Conservation (phyloP, 2,113 vertebrate species). For the Heterocephalus glaber region DNA sequence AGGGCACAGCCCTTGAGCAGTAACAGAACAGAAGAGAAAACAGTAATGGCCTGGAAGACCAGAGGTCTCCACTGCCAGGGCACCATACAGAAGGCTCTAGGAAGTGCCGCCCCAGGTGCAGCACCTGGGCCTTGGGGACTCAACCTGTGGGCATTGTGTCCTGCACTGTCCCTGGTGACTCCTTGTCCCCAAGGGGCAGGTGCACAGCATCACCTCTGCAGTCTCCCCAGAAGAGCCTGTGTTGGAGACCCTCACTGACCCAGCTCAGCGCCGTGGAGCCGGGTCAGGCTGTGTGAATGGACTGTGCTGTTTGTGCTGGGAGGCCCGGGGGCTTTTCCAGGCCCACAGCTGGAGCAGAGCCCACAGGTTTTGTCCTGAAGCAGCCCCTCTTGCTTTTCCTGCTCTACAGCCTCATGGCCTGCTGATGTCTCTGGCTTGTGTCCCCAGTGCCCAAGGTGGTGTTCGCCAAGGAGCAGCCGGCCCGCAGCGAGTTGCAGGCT, state of each 20-base stretch:
- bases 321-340: not conserved
- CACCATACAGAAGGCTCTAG: not conserved
- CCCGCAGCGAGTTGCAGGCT: conserved; percentile 81
- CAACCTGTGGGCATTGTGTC: not conserved
- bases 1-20: not conserved
- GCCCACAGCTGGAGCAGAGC: too few species aligned
- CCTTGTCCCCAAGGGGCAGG: not conserved
- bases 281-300: not conserved
- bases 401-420: not conserved
- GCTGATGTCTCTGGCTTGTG: not conserved
- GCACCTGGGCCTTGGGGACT: not conserved
- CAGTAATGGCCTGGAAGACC: not conserved
- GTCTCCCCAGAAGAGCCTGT: not conserved
- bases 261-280: too few species aligned
- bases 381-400: not conserved
- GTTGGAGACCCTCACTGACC: not conserved
- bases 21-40: not conserved
- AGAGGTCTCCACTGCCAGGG: not conserved
- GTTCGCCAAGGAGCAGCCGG: conserved; percentile 81
- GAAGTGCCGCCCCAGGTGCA: not conserved
- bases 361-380: not conserved
- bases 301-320: not conserved
- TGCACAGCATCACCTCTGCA: too few species aligned
- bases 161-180: not conserved
- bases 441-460: conserved; percentile 65